These are phyloP conservation scores for Acrossocheilus fasciatus DNA, from an alignment of 2,797 vertebrate species.

Conservation along the genomic window DNA sequence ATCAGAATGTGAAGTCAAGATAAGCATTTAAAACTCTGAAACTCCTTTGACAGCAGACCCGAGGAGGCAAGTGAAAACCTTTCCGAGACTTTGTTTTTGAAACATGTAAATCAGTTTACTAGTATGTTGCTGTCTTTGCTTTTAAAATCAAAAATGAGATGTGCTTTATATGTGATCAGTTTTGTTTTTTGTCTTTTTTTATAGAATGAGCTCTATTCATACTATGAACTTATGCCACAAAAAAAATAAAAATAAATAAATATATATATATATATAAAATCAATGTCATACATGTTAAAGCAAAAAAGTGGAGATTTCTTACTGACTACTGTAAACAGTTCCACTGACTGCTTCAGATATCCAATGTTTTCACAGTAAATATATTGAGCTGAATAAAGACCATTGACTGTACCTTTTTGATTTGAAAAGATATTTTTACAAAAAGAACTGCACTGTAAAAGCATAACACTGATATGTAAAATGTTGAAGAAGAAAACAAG, in stretches of 20 bases:
- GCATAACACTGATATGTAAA: not conserved
- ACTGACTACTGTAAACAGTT: slow-evolving; percentile 80
- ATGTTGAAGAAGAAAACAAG: not conserved
- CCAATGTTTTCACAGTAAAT: slow-evolving; percentile 71
- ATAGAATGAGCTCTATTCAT: slow-evolving; percentile 62
- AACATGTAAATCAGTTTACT: slow-evolving; percentile 14
- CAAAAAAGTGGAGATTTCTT: slow-evolving; percentile 63
- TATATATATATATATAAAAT: slow-evolving; percentile 51
- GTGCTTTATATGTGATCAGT: slow-evolving; percentile 61
- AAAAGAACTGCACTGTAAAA: not conserved
- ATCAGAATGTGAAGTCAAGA: slow-evolving; percentile 42
- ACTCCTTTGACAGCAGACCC: slow-evolving; percentile 1
- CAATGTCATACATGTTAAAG: slow-evolving; percentile 51
- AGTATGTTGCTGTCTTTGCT: slow-evolving; percentile 15
- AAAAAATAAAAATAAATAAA: slow-evolving; percentile 27
- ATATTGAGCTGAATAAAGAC: slow-evolving; percentile 72
- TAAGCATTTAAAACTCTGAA: slow-evolving; percentile 25
- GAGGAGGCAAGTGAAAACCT: slow-evolving; percentile 18
- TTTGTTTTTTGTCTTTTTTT: slow-evolving; percentile 57
- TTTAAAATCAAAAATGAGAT: not conserved
- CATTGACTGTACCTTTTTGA: slow-evolving; percentile 35
- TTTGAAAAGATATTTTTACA: not conserved
- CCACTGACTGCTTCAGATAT: slow-evolving; percentile 69
- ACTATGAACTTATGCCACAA: slow-evolving; percentile 65
- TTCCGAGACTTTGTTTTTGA: not conserved